These are phyloP conservation scores for Arremon brunneinucha DNA, from an alignment of 2,797 vertebrate species.

Conservation along the genomic window DNA sequence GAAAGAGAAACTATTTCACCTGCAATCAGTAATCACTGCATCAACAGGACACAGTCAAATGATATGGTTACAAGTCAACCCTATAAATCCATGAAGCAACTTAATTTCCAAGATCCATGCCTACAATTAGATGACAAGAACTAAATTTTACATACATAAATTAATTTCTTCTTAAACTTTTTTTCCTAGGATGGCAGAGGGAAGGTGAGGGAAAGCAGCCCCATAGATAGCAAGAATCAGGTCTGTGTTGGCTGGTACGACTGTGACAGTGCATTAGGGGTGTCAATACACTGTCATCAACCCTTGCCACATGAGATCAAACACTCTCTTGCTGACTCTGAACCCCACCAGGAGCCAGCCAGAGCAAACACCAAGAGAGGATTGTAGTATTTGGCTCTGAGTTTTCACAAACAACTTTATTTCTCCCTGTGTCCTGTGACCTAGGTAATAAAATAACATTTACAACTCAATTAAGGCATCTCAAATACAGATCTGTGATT, in stretches of 20 bases:
- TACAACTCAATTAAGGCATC: conserved; percentile 8
- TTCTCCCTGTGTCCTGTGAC: background rate
- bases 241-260: background rate
- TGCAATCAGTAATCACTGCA: background rate
- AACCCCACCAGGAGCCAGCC: background rate
- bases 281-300: background rate
- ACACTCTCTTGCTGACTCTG: background rate
- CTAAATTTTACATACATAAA: background rate
- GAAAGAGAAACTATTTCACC: background rate
- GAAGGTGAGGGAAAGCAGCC: background rate
- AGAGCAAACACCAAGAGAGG: background rate
- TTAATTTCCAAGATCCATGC: background rate
- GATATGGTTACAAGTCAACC: background rate
- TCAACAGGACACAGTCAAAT: background rate
- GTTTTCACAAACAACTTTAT: background rate
- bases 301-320: background rate
- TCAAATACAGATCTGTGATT: background rate
- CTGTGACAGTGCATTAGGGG: accelerated
- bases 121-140: background rate
- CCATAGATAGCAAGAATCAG: accelerated
- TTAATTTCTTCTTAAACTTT: background rate
- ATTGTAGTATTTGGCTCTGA: background rate
- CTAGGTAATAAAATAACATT: background rate
- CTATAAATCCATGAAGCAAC: background rate
- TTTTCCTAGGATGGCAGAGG: background rate